Evolutionary conservation across 2,113 vertebrate species (phyloP).

Genomic region (Urocitellus parryii): DNA sequence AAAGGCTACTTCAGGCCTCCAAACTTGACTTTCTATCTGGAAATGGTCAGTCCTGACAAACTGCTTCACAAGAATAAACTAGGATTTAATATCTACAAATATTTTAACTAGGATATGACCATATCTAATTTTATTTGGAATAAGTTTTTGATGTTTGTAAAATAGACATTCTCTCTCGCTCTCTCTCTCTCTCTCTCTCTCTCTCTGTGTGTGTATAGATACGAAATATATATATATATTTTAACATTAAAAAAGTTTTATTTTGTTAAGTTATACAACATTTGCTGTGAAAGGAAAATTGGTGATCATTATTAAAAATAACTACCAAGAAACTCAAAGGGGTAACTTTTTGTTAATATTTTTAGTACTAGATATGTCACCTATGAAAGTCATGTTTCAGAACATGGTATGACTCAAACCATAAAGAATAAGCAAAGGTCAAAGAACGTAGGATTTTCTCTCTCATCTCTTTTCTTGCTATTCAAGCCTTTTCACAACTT

Average conservation of each 20-base stretch:
- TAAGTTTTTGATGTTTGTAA: not conserved
- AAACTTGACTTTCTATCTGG: not conserved
- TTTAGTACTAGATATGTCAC: not conserved
- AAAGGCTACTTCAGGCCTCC: not conserved
- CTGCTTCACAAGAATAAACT: not conserved
- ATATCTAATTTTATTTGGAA: not conserved
- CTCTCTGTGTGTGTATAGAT: too few relatives aligned
- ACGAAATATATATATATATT: too few relatives aligned
- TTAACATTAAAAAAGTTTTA: not conserved
- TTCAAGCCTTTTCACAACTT: not conserved
- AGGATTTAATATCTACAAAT: not conserved
- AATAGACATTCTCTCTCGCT: not conserved
- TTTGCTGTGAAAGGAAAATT: not conserved
- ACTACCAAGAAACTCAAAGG: not conserved
- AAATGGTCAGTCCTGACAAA: not conserved
- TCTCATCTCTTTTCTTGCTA: not conserved
- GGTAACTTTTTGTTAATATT: not conserved
- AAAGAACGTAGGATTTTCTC: not conserved
- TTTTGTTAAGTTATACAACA: not conserved
- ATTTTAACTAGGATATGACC: not conserved
- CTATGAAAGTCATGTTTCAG: not conserved
- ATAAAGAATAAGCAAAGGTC: not conserved
- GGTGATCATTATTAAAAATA: not conserved
- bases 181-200: too few relatives aligned
- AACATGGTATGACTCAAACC: not conserved